Evolutionary conservation across 2,113 vertebrate genomes (phyloP).

Genomic region (Engraulis encrasicolus): DNA sequence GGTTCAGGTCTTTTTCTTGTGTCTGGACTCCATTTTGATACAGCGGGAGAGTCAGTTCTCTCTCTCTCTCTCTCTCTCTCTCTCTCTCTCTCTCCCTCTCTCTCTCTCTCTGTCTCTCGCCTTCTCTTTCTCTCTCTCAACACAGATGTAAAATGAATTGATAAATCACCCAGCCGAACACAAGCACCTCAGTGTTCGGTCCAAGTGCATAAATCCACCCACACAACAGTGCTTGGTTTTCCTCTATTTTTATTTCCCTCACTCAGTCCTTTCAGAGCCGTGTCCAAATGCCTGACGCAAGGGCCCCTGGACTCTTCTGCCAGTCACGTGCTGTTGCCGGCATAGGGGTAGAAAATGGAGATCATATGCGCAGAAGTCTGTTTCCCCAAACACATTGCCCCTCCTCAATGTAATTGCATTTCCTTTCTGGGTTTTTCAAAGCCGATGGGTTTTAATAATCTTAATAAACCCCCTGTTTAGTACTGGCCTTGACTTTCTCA

Average conservation of each 20-base stretch:
- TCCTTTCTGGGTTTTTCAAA: not conserved
- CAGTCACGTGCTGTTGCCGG: not conserved
- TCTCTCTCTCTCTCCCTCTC: too few relatives aligned
- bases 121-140: too few relatives aligned
- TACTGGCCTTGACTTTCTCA: not conserved
- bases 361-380: conserved; percentile 21
- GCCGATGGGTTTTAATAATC: not conserved
- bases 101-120: too few relatives aligned
- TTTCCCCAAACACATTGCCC: conserved; percentile 1
- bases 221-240: conserved; percentile 23
- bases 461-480: conserved; percentile 1
- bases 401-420: not conserved
- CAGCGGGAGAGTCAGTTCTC: conserved; percentile 18
- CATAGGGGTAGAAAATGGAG: conserved; percentile 31
- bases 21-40: conserved; percentile 35
- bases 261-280: conserved; percentile 22
- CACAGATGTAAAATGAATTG: conserved; percentile 45
- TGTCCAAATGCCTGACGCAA: conserved; percentile 29
- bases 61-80: too few relatives aligned
- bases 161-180: conserved; percentile 50
- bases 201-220: conserved; percentile 45
- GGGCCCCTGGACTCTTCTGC: conserved; percentile 19
- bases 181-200: conserved; percentile 35
- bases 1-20: not conserved
- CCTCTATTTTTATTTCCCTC: conserved; percentile 45